Conservation (phyloP, 2,888 invertebrate species). For the Nowickia ferox region DNA sequence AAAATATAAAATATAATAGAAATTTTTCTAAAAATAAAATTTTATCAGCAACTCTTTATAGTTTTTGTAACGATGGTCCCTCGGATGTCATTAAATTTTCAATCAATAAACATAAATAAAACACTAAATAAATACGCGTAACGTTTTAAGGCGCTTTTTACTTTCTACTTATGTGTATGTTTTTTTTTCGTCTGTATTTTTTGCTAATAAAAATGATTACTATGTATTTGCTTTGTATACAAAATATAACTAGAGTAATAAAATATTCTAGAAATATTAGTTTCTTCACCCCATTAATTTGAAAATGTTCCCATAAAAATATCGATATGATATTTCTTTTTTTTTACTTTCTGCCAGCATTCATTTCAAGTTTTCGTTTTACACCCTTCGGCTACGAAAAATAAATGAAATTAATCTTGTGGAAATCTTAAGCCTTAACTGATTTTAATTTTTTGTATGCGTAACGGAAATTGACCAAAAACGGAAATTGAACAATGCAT, state of each 20-base stretch:
- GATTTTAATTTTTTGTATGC: conserved; percentile 69
- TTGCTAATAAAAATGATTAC: not conserved
- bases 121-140: no score
- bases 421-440: conserved; percentile 70
- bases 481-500: conserved; percentile 73
- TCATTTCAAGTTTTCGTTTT: conserved; percentile 37
- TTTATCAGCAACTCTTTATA: not conserved
- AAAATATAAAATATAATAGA: no score
- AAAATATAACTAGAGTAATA: no score
- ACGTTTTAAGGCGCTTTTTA: no score
- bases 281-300: conserved; percentile 44
- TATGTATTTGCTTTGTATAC: no score
- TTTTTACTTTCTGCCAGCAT: not conserved
- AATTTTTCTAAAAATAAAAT: no score
- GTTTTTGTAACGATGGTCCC: not conserved
- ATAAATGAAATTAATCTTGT: conserved; percentile 68
- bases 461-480: conserved; percentile 72
- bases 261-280: not conserved
- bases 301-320: conserved; percentile 28
- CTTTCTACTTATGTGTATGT: no score
- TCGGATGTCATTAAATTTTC: not conserved
- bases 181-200: no score
- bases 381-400: conserved; percentile 38
- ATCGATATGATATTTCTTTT: not conserved
- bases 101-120: no score